A percentile compares a stretch with the other conserved stretches of the same genome.
phyloP scores from a whole-genome alignment of 2,888 invertebrate species.

The Sylvicola cinctus region DNA sequence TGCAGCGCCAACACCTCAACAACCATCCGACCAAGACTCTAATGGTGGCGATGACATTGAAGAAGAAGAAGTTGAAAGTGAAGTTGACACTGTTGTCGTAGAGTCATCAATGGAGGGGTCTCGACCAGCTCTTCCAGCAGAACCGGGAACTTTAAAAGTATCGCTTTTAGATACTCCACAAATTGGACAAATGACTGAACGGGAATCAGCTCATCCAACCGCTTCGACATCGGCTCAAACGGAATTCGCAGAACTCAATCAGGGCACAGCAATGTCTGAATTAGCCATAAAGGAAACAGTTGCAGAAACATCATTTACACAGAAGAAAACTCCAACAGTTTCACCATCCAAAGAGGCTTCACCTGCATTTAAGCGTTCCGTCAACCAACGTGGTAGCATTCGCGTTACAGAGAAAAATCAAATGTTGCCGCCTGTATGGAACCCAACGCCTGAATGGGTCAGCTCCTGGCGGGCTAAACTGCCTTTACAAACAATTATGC shows the following conservation, averaged over 20 bases:
- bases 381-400: conserved; percentile 36
- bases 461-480: conserved; percentile 90
- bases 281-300: neutral
- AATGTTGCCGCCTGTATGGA: conserved; percentile 35
- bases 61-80: conserved; percentile 27
- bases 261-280: neutral
- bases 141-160: conserved; percentile 79
- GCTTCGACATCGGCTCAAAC: conserved; percentile 10
- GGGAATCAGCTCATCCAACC: conserved; percentile 70
- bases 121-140: conserved; percentile 64
- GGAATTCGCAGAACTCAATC: no score
- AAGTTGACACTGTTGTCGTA: conserved; percentile 21
- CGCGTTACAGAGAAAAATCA: conserved; percentile 26
- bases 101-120: conserved; percentile 64
- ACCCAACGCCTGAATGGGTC: conserved; percentile 93
- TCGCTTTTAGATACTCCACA: conserved; percentile 84
- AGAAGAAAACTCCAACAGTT: no score
- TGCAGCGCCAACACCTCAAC: conserved; percentile 8
- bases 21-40: conserved; percentile 6
- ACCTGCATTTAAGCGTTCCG: neutral
- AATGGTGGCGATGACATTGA: conserved; percentile 16
- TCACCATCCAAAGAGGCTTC: no score
- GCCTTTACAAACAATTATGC: conserved; percentile 97
- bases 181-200: conserved; percentile 84
- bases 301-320: no score